Percentiles rank a stretch among this genome's conserved stretches.
These are phyloP conservation scores for Brenthis hecate DNA, from an alignment of 2,888 invertebrate genomes.

Conservation along the genomic window DNA sequence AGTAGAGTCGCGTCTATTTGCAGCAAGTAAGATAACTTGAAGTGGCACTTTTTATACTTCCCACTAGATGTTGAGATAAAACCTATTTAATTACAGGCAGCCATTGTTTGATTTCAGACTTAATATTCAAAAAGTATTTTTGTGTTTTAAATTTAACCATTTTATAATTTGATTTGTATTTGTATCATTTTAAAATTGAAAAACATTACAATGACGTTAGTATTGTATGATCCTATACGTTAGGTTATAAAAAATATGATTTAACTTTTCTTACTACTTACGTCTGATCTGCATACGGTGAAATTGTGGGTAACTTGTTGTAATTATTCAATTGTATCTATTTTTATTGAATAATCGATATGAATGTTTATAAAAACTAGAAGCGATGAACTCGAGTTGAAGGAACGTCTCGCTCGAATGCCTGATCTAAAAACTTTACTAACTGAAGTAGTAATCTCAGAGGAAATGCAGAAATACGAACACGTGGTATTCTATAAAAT, in stretches of 20 bases:
- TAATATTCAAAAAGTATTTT: too few relatives aligned
- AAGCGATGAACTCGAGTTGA: conserved; percentile 75
- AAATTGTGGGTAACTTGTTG: conserved; percentile 9
- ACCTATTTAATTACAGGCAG: background rate
- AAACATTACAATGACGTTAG: background rate
- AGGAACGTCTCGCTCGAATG: conserved; percentile 74
- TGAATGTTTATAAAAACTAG: conserved; percentile 55
- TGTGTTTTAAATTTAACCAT: background rate
- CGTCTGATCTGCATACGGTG: conserved; percentile 6
- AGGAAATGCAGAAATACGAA: conserved; percentile 11
- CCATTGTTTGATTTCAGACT: background rate
- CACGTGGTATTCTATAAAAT: background rate
- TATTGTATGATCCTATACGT: background rate
- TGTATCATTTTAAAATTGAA: background rate
- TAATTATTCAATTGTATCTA: conserved; percentile 21
- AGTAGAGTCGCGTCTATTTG: conserved; percentile 1
- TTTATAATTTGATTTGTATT: background rate
- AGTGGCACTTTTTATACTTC: conserved; percentile 20
- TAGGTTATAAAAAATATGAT: background rate
- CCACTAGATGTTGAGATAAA: conserved; percentile 1
- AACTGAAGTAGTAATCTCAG: conserved; percentile 5
- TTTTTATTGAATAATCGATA: conserved; percentile 34
- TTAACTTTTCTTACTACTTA: background rate
- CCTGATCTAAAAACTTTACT: conserved; percentile 48
- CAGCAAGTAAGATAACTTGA: conserved; percentile 20